phyloP scores from a whole-genome alignment of 2,797 vertebrate genomes.

The Schizopygopsis pylzovi region DNA sequence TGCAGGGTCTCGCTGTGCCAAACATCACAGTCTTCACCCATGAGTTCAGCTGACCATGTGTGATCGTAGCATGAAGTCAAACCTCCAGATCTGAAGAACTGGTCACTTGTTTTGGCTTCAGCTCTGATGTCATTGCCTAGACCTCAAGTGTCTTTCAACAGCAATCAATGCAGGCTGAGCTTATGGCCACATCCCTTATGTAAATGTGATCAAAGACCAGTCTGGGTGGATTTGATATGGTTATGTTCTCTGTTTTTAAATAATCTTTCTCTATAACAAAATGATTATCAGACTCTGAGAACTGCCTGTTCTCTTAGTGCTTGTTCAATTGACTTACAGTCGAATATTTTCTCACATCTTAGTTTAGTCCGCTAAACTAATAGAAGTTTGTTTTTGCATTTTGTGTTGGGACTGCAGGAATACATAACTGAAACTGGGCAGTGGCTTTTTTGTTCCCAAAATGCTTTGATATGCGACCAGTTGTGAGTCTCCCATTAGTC shows the following conservation, averaged over 20 bases:
- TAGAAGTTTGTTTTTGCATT: not conserved
- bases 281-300: not conserved
- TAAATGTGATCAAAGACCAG: conserved; percentile 58
- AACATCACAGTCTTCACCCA: conserved; percentile 43
- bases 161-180: conserved; percentile 46
- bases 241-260: not conserved
- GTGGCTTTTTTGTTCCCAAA: not conserved
- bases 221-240: conserved; percentile 9
- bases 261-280: not conserved
- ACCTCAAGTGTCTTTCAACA: conserved; percentile 51
- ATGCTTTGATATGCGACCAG: not conserved
- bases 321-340: not conserved
- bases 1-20: conserved; percentile 57
- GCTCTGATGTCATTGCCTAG: conserved; percentile 37
- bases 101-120: conserved; percentile 64
- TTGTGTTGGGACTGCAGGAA: not conserved
- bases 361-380: not conserved
- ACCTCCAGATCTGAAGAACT: not conserved
- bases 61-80: conserved; percentile 41
- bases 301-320: not conserved
- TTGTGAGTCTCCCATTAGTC: too few relatives aligned
- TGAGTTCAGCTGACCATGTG: conserved; percentile 49
- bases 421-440: not conserved
- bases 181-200: conserved; percentile 36
- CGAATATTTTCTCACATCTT: not conserved